Evolutionary conservation across 2,888 invertebrate genomes (phyloP).

Genomic region (Chrysolina haemoptera): DNA sequence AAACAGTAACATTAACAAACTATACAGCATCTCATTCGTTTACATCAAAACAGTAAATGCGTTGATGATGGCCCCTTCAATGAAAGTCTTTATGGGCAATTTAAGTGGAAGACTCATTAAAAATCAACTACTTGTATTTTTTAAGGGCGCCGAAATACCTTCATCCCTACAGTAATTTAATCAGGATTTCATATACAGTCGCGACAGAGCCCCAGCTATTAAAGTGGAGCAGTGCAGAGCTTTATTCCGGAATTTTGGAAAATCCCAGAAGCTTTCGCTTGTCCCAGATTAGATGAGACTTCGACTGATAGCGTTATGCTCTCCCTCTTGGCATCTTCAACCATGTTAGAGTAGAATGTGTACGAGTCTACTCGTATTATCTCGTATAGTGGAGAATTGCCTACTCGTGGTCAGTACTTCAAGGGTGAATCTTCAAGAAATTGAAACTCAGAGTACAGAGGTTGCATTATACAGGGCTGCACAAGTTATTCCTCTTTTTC

Average conservation of each 20-base stretch:
- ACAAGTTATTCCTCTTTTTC: too few relatives aligned
- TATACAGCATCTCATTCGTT: too few relatives aligned
- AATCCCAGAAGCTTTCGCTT: slow-evolving; percentile 66
- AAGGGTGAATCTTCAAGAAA: background rate
- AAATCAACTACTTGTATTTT: slow-evolving; percentile 47
- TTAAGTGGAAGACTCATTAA: slow-evolving; percentile 43
- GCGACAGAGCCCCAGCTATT: slow-evolving; percentile 61
- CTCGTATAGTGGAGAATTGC: slow-evolving; percentile 1
- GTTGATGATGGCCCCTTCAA: slow-evolving; percentile 25
- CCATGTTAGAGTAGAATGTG: slow-evolving; percentile 60
- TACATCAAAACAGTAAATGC: background rate
- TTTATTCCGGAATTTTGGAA: slow-evolving; percentile 66
- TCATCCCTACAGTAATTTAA: slow-evolving; percentile 58
- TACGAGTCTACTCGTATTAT: slow-evolving; percentile 31
- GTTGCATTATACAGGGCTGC: too few relatives aligned
- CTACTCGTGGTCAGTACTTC: background rate
- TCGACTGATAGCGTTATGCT: slow-evolving; percentile 59
- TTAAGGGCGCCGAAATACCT: slow-evolving; percentile 53
- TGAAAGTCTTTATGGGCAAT: slow-evolving; percentile 36
- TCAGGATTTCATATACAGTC: slow-evolving; percentile 61
- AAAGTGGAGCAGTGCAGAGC: slow-evolving; percentile 57
- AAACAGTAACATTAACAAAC: background rate
- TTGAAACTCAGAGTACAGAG: background rate
- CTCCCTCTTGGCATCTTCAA: slow-evolving; percentile 42
- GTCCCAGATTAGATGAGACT: slow-evolving; percentile 65